Base-by-base conservation (phyloP, 2,113 vertebrate species). In the Hypocryptadius cinnamomeus region DNA sequence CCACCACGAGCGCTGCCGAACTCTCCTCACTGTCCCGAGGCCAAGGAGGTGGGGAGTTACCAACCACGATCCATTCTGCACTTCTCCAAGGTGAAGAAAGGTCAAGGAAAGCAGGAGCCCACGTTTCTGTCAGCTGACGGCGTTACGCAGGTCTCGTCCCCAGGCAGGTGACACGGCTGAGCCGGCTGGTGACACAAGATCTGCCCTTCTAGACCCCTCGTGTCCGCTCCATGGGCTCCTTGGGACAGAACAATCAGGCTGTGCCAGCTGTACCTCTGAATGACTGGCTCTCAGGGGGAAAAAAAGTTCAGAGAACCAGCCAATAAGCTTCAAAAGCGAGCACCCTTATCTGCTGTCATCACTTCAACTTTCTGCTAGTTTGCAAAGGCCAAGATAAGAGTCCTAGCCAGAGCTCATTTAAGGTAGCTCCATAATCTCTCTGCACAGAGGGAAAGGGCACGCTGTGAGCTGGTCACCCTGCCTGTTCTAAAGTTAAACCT, bases 331-430 rank as follows among this genome's bases (percentile, higher is more conserved):
- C 91, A 94, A 92, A 97, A 94, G 93, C 9, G 79, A 90, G 92
- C 82, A 95, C 56, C 79, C 97, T 97, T 97, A 97, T 97, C 97
- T 93, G 90, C 95, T 97, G 96, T 97, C 97, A 96, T 97, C 96
- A 90, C 94, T 94, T 97, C 93, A 96, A 95, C 96, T 94, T 96
- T 96, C 95, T 96, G 94, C 95, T 97, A 95, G 95, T 96, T 97
- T 95, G 91, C 93, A 95, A 97, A 96, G 81, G 90, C 87, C 78
- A 59, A 88, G 97, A 97, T 97, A 97, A 97, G 91, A 96, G 85
- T 94, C 90, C 90, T 77, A 86, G 82, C 65, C 17, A 12, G 61
- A 77, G 91, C 93, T 92, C 95, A 95, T 96, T 97, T 97, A 97
- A 97, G 94, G 96, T 96, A 96, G 93, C 92, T 92, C 96, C 7